Evolutionary conservation across 2,797 vertebrate genomes (phyloP).

Genomic region (Sebastes minor): DNA sequence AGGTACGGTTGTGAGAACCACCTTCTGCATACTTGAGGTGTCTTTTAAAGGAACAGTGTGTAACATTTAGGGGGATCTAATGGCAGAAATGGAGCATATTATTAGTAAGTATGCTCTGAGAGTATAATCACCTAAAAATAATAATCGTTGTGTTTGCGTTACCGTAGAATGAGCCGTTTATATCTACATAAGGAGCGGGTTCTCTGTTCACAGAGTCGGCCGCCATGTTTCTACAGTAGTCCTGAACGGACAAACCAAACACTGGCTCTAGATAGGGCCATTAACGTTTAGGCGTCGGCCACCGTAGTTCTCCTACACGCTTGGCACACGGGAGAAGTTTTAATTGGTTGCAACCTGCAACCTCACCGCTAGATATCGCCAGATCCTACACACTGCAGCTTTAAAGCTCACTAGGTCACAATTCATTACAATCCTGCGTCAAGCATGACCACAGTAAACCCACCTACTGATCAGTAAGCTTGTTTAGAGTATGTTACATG

Average conservation of each 20-base stretch:
- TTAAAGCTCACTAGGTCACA: neutral
- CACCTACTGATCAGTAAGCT: neutral
- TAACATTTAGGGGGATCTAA: neutral
- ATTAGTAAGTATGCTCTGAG: accelerated
- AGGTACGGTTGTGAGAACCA: neutral
- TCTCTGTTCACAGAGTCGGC: too few relatives aligned
- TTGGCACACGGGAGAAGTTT: too few relatives aligned
- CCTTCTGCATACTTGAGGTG: neutral
- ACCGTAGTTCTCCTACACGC: too few relatives aligned
- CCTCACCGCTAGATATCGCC: too few relatives aligned
- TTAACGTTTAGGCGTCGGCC: too few relatives aligned
- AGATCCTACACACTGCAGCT: too few relatives aligned
- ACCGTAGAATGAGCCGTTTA: neutral
- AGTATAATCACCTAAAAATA: neutral
- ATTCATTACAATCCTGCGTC: neutral
- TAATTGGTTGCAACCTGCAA: accelerated
- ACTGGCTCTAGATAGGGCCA: too few relatives aligned
- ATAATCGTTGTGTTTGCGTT: neutral
- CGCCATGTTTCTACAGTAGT: too few relatives aligned
- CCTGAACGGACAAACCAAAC: too few relatives aligned
- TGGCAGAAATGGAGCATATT: neutral
- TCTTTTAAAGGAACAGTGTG: neutral
- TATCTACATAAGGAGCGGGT: too few relatives aligned
- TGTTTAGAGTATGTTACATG: neutral
- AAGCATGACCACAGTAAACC: neutral